These are phyloP conservation scores for Scyliorhinus canicula DNA, from an alignment of 2,797 vertebrate species.

Conservation along the genomic window DNA sequence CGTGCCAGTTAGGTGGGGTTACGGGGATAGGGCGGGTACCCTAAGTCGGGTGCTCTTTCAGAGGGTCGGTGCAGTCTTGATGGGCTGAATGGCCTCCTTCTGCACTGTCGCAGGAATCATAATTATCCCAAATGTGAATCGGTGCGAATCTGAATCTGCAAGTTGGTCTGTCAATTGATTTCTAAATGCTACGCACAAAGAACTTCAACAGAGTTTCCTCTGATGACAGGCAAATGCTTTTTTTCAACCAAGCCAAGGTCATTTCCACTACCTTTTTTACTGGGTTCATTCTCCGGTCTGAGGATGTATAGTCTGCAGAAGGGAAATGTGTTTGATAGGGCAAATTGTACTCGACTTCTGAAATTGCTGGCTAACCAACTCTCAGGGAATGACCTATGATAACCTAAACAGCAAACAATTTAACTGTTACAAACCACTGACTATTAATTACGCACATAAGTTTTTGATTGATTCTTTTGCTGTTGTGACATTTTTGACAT, in stretches of 20 bases:
- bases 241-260: not conserved
- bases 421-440: not conserved
- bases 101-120: no score
- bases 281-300: not conserved
- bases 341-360: not conserved
- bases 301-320: not conserved
- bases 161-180: not conserved
- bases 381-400: not conserved
- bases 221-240: not conserved
- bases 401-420: not conserved
- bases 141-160: no score
- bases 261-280: not conserved
- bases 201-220: not conserved
- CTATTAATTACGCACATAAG: not conserved
- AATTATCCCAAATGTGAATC: no score
- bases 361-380: not conserved
- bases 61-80: no score
- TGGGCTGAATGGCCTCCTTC: no score
- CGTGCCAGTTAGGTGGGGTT: no score
- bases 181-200: not conserved
- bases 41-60: no score
- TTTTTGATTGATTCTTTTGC: not conserved
- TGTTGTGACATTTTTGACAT: no score
- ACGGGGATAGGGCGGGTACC: no score
- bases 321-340: not conserved